Evolutionary conservation across 1,140 invertebrate genomes (phyloP).

Genomic region (Solenopsis invicta): DNA sequence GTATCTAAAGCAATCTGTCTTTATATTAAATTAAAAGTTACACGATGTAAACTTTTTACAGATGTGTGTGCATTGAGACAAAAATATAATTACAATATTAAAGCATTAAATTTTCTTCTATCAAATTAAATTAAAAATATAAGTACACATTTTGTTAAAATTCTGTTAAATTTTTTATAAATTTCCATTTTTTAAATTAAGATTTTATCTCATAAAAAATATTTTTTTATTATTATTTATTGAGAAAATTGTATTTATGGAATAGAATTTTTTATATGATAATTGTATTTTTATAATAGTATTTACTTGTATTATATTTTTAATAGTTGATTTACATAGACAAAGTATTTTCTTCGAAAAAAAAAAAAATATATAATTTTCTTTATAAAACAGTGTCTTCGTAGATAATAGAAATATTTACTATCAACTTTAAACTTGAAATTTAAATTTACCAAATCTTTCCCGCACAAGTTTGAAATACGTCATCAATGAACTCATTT

Average conservation of each 20-base stretch:
- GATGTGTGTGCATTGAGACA: not conserved
- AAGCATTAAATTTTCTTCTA: not conserved
- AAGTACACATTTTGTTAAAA: too few relatives aligned
- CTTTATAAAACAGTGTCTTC: not conserved
- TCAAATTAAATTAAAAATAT: not conserved
- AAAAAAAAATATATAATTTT: not conserved
- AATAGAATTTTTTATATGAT: not conserved
- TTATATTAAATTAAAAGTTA: not conserved
- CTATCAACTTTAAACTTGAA: too few relatives aligned
- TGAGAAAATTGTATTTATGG: too few relatives aligned
- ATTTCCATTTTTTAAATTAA: too few relatives aligned
- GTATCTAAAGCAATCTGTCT: not conserved
- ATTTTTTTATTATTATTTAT: not conserved
- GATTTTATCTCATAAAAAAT: not conserved
- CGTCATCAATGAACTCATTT: not conserved
- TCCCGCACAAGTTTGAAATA: slow-evolving; percentile 23
- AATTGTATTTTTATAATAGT: not conserved
- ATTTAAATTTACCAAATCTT: not conserved
- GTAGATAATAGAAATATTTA: not conserved
- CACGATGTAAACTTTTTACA: not conserved
- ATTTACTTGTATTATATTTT: not conserved
- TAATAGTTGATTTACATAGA: not conserved
- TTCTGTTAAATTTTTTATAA: too few relatives aligned
- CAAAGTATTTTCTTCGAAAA: not conserved
- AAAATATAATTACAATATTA: not conserved